These are phyloP conservation scores for Rhingia campestris DNA, from an alignment of 2,888 invertebrate genomes.

Conservation along the genomic window DNA sequence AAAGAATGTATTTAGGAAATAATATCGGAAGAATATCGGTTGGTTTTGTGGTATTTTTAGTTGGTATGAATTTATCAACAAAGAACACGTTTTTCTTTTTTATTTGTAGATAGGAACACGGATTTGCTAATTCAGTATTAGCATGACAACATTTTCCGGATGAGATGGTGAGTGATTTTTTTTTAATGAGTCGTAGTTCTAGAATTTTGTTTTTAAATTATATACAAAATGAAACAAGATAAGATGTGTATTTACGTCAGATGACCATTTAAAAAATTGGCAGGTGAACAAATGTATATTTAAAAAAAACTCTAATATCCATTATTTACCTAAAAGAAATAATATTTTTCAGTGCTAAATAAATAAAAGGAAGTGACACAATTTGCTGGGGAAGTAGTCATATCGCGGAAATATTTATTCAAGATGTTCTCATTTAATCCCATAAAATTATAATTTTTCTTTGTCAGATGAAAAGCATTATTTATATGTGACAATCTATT, in stretches of 20 bases:
- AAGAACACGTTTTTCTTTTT: constrained; percentile 14
- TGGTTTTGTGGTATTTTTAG: constrained; percentile 22
- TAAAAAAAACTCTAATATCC: neutral
- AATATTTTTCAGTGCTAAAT: no score
- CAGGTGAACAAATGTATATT: neutral
- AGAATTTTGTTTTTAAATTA: neutral
- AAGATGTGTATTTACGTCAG: neutral
- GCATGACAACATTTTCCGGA: constrained; percentile 23
- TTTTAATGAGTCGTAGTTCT: neutral
- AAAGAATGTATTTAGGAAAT: constrained; percentile 4
- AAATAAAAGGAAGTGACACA: no score
- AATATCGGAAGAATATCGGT: neutral
- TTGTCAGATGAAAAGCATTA: no score
- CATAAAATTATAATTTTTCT: no score
- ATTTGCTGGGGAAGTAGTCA: no score
- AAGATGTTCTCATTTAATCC: no score
- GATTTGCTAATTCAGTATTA: constrained; percentile 10
- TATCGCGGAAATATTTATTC: no score
- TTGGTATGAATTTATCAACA: neutral
- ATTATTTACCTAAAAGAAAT: neutral
- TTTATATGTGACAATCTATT: no score
- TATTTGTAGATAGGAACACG: constrained; percentile 10
- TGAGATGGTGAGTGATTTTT: constrained; percentile 12
- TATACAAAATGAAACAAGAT: neutral
- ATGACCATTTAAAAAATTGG: neutral